These are phyloP conservation scores for Chlorodrepanis virens DNA, from an alignment of 2,113 vertebrate genomes.

Conservation along the genomic window DNA sequence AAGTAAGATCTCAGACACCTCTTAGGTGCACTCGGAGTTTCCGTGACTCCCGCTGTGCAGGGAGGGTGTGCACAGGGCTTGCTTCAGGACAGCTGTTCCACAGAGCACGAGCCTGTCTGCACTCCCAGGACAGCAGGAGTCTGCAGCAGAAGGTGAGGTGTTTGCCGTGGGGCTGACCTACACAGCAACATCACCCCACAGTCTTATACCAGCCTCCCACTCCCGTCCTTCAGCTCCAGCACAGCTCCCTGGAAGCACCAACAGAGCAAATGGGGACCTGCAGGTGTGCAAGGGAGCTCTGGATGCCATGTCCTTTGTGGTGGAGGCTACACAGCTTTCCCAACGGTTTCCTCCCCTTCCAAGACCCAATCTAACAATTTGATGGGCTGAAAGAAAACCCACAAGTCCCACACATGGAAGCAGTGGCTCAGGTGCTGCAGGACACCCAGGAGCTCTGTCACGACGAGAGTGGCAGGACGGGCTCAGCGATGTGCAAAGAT, in stretches of 20 bases:
- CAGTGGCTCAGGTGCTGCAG: background rate
- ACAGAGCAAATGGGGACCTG: background rate
- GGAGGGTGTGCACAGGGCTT: background rate
- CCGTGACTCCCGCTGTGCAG: fast-evolving
- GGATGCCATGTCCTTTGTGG: fast-evolving
- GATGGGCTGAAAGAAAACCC: background rate
- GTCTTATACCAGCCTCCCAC: background rate
- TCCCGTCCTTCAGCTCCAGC: background rate
- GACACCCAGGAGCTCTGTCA: background rate
- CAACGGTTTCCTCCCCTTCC: background rate
- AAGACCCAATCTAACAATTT: background rate
- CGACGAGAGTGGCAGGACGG: fast-evolving
- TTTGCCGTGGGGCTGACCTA: background rate
- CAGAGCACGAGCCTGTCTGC: fast-evolving
- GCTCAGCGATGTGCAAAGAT: background rate
- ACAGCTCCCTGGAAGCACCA: background rate
- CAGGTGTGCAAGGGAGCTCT: background rate
- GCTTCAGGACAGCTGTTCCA: background rate
- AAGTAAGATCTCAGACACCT: background rate
- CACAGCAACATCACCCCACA: fast-evolving
- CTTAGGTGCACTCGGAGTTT: fast-evolving
- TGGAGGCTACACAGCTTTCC: background rate
- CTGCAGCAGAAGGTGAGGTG: background rate
- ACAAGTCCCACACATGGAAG: fast-evolving
- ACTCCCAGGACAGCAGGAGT: fast-evolving